Evolutionary conservation across 2,113 vertebrate species (phyloP), one percentile per base, ranked within the genome.

Genomic region (Donacobius atricapilla): DNA sequence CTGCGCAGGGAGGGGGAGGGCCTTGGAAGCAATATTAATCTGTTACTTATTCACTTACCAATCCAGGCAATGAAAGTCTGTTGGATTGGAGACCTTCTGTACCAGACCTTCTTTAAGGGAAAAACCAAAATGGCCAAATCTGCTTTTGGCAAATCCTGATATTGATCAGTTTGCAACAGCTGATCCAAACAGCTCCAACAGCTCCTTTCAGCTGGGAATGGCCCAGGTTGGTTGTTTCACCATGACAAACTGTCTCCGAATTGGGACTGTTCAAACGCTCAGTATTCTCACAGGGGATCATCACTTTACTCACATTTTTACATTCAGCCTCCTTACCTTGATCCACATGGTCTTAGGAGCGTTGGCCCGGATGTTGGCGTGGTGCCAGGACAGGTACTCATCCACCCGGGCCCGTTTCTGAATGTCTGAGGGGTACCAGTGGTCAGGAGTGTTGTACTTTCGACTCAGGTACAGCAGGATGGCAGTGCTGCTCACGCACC

Each of bases 341-440:
- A 97, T 96, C 97, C 97, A 97, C 75, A 97, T 96, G 80, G 98
- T 96, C 90, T 98, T 98, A 4, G 98, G 97, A 22, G 98, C 98
- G 7, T 98, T 96, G 5, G 60, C 68, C 37, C 98, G 54, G 89
- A 97, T 95, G 91, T 97, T 97, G 1, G 94, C 47, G 10, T 98
- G 98, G 91, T 98, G 98, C 98, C 99, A 99, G 0, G 98, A 97
- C 48, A 98, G 96, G 87, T 98, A 99, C 81, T 99, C 98, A 6
- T 98, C 98, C 3, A 98, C 97, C 0, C 65, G 96, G 31, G 98
- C 98, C 1, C 98, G 82, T 58, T 97, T 97, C 37, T 97, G 97
- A 9, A 98, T 97, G 71, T 99, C 98, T 4, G 97, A 82, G 5
- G 98, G 98, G 90, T 98, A 99, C 99, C 98, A 99, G 97, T 98